These are phyloP conservation scores for Hydra vulgaris DNA, from an alignment of 30 jellyfish, hydroid and myxozoan genomes.

Conservation along the genomic window DNA sequence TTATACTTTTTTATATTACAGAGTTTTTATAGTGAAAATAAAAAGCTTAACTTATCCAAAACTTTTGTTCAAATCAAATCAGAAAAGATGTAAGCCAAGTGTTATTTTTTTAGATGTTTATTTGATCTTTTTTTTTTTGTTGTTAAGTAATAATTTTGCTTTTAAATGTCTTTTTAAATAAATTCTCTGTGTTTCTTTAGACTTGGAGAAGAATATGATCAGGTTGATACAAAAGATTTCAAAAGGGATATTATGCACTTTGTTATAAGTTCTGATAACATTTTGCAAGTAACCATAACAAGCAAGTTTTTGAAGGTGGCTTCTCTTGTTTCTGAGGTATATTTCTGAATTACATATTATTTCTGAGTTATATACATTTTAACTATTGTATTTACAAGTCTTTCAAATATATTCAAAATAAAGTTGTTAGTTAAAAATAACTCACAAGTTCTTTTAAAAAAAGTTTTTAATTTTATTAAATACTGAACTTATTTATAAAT, in stretches of 20 bases:
- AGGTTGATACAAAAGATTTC: background rate
- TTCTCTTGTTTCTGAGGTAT: conserved; percentile 17
- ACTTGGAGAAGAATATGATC: conserved; percentile 3
- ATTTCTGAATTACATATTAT: no score
- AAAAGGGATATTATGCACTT: conserved; percentile 16
- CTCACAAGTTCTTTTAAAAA: no score
- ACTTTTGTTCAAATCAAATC: background rate
- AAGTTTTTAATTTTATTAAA: no score
- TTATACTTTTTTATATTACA: background rate
- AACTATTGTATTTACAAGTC: no score
- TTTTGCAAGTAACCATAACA: conserved; percentile 38
- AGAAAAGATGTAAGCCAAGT: background rate
- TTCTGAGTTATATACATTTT: no score
- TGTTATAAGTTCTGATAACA: conserved; percentile 27
- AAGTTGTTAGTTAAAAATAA: no score
- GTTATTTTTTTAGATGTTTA: background rate
- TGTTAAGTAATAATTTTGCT: background rate
- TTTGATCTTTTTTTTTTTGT: background rate
- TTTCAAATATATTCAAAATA: no score
- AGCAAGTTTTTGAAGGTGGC: conserved; percentile 15
- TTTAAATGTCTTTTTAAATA: background rate
- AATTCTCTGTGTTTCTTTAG: background rate
- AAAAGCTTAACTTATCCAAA: background rate
- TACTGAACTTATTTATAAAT: no score
- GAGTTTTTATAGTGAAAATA: conserved; percentile 25